These are phyloP conservation scores for Caretta caretta DNA, from an alignment of 2,113 vertebrate genomes.

Conservation along the genomic window DNA sequence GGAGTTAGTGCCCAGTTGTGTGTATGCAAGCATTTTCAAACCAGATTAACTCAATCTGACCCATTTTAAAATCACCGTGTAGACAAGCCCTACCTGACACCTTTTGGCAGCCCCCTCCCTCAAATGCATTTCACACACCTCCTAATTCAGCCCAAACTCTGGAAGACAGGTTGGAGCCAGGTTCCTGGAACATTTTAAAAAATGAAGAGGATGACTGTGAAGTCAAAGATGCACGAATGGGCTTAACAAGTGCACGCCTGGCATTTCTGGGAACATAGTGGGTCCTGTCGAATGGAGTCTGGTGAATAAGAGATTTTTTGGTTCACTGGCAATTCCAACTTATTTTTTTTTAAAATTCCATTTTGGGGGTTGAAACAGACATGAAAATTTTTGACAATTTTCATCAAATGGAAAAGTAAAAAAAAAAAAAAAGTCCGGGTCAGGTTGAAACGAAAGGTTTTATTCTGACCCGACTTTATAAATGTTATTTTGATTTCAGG, in stretches of 20 bases:
- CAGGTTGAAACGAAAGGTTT: no score
- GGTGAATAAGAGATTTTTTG: not conserved
- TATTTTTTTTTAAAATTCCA: no score
- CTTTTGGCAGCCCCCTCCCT: not conserved
- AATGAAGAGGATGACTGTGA: not conserved
- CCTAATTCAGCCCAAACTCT: not conserved
- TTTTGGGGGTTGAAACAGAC: no score
- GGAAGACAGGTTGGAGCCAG: not conserved
- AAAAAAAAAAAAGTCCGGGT: no score
- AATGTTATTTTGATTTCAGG: no score
- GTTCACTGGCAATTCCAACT: not conserved
- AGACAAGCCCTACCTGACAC: not conserved
- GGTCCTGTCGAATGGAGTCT: not conserved
- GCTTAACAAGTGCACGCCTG: not conserved
- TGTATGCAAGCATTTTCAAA: not conserved
- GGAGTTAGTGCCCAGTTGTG: no score
- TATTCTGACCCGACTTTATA: no score
- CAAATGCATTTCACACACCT: not conserved
- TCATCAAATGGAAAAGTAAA: no score
- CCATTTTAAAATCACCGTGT: not conserved
- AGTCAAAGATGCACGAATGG: not conserved
- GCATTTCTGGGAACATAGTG: not conserved
- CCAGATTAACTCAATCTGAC: not conserved
- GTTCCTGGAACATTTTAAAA: not conserved
- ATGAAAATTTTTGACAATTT: no score